Percentiles rank a stretch among this genome's conserved stretches.
These are phyloP conservation scores for Drosophila micromelanica DNA, from an alignment of 1,140 invertebrate genomes.

Conservation along the genomic window DNA sequence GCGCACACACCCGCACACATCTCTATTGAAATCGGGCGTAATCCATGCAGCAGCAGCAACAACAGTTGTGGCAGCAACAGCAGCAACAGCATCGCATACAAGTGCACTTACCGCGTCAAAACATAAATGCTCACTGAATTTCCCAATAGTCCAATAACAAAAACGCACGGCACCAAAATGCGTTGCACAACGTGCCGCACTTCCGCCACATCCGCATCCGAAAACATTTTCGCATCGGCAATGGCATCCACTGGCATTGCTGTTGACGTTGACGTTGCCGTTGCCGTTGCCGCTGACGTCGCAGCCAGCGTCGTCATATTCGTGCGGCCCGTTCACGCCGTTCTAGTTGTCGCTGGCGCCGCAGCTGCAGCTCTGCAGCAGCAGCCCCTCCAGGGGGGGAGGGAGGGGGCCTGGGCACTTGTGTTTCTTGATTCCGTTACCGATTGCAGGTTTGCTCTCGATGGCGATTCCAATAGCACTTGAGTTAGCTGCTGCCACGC, in stretches of 20 bases:
- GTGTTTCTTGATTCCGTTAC: conserved; percentile 24
- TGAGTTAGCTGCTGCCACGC: conserved; percentile 25
- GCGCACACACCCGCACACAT: not conserved
- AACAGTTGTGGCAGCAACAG: conserved; percentile 16
- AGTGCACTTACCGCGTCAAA: conserved; percentile 87
- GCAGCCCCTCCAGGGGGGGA: not conserved
- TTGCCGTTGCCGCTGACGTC: conserved; percentile 9
- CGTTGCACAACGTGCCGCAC: conserved; percentile 86
- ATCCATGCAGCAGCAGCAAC: conserved; percentile 58
- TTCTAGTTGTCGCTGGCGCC: not conserved
- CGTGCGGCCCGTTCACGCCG: not conserved
- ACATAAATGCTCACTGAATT: conserved; percentile 90
- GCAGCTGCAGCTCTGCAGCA: not conserved
- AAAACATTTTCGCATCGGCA: conserved; percentile 73
- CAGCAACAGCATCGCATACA: conserved; percentile 46
- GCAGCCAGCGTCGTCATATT: conserved; percentile 44
- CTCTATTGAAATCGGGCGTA: conserved; percentile 63
- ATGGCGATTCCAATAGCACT: conserved; percentile 33
- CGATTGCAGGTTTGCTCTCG: conserved; percentile 39
- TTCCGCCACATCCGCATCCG: conserved; percentile 77
- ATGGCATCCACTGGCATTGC: conserved; percentile 44
- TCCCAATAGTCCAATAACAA: conserved; percentile 89
- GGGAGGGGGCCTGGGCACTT: conserved; percentile 12
- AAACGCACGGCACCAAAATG: conserved; percentile 89
- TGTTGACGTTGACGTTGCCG: conserved; percentile 15